Evolutionary conservation across 2,888 invertebrate species (phyloP), one percentile per base, ranked within the genome.

Genomic region (Myopa tessellatipennis): DNA sequence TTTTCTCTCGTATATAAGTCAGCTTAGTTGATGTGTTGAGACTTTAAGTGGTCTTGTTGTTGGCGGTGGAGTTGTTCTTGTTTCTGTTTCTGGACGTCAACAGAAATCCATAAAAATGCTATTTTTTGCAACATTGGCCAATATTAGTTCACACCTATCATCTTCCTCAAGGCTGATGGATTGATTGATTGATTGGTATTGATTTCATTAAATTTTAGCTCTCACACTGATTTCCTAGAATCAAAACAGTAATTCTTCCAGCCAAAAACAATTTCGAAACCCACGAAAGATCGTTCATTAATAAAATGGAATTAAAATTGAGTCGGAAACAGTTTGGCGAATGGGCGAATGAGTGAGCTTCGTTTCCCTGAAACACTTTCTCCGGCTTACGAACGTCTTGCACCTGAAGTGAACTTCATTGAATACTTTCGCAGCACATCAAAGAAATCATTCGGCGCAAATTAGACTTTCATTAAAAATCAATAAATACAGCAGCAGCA

Each of bases 401-500:
- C 8, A 10, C 12, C 40, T 12, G 55, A 50, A n/a, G 16, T 55
- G 55, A 16, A 55, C 50, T 50, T n/a, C 55, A 12, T 16, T n/a
- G 55, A 55, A 38, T 65, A 16, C 16, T 34, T 34, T 36, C 45
- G 45, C 18, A 26, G 61, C 55, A 58, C 60, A 65, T 74, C 74
- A 74, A 74, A 74, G 74, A 50, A 63, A 50, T 63, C 26, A 16
- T 74, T 71, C 71, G 50, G 58, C 71, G 38, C 71, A 38, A 69
- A 60, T 71, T 61, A 63, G 74, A 34, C 74, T 74, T 74, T 40
- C 74, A 74, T 74, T 74, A 74, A 74, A 74, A 65, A 74, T 65
- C 74, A 74, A 74, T 74, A 74, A 74, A 45, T 26, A 74, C 34
- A 65, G 61, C 40, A 18, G 45, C 45, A 45, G 36, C 45, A 4